phyloP scores from a whole-genome alignment of 2,113 vertebrate genomes.

The Eudyptes chrysolophus region DNA sequence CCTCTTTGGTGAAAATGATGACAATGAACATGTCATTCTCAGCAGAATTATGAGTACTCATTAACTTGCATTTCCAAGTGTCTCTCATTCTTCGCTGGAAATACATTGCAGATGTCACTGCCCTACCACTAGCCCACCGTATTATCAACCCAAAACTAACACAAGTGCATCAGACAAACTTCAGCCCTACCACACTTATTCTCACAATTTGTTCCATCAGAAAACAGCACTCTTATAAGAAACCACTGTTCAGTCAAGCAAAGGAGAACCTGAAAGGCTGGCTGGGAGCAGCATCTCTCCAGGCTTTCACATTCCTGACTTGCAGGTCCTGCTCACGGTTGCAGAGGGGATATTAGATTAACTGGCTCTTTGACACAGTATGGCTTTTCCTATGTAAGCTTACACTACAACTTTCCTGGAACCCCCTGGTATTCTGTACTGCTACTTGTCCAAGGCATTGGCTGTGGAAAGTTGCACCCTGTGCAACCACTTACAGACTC shows the following conservation, averaged over 20 bases:
- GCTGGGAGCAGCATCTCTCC: background rate
- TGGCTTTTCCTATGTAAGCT: background rate
- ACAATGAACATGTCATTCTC: background rate
- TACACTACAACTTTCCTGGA: background rate
- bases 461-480: background rate
- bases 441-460: background rate
- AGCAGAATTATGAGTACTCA: background rate
- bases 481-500: background rate
- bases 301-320: background rate
- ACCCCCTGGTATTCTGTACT: background rate
- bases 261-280: background rate
- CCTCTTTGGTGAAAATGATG: constrained; percentile 26
- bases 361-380: background rate
- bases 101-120: background rate
- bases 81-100: background rate
- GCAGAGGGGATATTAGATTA: background rate
- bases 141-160: background rate
- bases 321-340: background rate
- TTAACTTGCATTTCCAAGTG: background rate
- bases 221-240: background rate
- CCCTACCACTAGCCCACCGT: background rate
- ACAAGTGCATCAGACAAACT: background rate
- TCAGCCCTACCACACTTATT: background rate
- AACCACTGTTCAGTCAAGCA: background rate
- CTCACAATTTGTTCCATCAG: background rate